A percentile compares a stretch with the other conserved stretches of the same genome.
Evolutionary conservation across 1,140 invertebrate genomes (phyloP).

Genomic region (Parasteatoda tepidariorum): DNA sequence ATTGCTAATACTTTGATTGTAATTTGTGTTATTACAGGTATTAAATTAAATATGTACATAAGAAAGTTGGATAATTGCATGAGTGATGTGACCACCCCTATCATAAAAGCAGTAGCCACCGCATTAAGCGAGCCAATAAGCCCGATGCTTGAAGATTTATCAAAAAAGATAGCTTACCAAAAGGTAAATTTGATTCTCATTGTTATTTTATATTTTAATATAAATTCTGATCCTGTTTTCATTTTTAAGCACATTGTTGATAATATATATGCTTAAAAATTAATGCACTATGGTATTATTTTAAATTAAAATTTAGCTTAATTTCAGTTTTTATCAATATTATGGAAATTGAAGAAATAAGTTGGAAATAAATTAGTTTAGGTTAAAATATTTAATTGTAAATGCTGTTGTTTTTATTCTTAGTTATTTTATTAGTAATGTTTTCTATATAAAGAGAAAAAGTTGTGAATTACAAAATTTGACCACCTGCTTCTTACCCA

Average conservation of each 20-base stretch:
- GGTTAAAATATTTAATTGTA: no score
- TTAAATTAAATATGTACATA: conserved; percentile 49
- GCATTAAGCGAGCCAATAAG: conserved; percentile 1
- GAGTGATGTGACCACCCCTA: not conserved
- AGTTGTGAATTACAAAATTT: no score
- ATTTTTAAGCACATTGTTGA: not conserved
- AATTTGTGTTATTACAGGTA: conserved; percentile 47
- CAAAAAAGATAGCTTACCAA: conserved; percentile 4
- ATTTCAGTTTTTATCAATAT: no score
- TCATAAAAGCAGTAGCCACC: conserved; percentile 14
- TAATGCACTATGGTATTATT: not conserved
- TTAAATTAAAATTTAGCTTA: no score
- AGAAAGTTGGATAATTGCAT: conserved; percentile 6
- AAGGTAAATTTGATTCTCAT: conserved; percentile 30
- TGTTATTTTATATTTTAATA: not conserved
- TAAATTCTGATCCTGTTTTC: not conserved
- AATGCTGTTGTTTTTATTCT: no score
- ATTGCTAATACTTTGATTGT: no score
- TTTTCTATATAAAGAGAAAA: no score
- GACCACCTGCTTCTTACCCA: no score
- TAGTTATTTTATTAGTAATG: no score
- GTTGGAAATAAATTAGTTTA: no score
- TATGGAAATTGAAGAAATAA: no score
- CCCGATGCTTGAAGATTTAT: not conserved
- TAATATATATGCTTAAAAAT: not conserved